phyloP scores from a whole-genome alignment of 2,797 vertebrate species.

The Mus caroli region DNA sequence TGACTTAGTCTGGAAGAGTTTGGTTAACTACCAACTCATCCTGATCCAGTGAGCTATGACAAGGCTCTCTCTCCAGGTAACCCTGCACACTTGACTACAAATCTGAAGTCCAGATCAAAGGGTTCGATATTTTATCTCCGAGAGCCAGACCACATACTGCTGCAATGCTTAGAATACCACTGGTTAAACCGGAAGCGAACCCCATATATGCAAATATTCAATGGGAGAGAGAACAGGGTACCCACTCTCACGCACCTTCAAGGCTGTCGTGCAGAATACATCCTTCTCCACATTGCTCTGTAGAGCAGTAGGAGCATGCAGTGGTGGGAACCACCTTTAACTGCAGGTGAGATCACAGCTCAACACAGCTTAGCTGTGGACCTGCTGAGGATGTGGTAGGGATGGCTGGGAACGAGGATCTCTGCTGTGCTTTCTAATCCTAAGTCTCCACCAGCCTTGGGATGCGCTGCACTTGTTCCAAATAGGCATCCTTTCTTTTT shows the following conservation, averaged over 20 bases:
- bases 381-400: not conserved
- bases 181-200: not conserved
- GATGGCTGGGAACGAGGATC: not conserved
- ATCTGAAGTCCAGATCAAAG: not conserved
- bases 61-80: not conserved
- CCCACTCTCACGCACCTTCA: constrained; percentile 9
- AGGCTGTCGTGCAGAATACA: not conserved
- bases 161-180: not conserved
- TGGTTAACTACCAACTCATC: not conserved
- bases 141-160: not conserved
- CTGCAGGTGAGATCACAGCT: not conserved
- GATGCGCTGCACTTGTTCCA: constrained; percentile 48
- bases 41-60: not conserved
- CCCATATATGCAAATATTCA: not conserved
- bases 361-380: not conserved
- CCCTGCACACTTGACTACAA: not conserved
- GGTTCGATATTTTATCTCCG: not conserved
- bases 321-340: not conserved
- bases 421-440: not conserved
- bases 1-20: not conserved
- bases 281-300: not conserved
- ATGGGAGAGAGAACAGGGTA: not conserved
- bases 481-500: constrained; percentile 67
- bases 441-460: constrained; percentile 1
- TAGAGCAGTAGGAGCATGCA: not conserved